Evolutionary conservation across 92 coral and sea anemone species (phyloP).

Genomic region (Umimayanthus chanpuru): DNA sequence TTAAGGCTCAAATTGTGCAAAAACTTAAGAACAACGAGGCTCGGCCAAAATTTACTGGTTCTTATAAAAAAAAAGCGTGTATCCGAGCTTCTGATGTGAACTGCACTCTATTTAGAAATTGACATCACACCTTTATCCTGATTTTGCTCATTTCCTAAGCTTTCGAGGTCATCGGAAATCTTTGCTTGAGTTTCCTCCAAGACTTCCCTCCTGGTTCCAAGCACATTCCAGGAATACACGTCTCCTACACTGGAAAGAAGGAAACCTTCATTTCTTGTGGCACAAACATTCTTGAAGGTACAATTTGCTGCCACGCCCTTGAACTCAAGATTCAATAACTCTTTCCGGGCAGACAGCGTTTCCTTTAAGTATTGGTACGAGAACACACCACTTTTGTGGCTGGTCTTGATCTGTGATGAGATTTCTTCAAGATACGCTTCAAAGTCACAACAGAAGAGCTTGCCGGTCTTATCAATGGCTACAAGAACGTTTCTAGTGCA

Average conservation of each 20-base stretch:
- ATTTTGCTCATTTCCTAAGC: too few species aligned
- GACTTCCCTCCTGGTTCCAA: too few species aligned
- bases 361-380: background rate
- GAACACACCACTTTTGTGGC: too few species aligned
- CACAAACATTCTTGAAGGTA: conserved; percentile 4
- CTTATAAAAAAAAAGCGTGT: too few species aligned
- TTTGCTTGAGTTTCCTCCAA: background rate
- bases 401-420: background rate
- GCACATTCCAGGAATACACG: conserved; percentile 7
- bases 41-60: too few species aligned
- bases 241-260: conserved; percentile 28
- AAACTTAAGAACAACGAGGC: too few species aligned
- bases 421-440: background rate
- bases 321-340: background rate
- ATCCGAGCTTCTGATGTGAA: background rate
- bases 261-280: background rate
- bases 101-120: too few species aligned
- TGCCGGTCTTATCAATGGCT: conserved; percentile 23
- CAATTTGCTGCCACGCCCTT: background rate
- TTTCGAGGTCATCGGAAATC: background rate
- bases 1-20: too few species aligned
- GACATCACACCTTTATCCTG: too few species aligned
- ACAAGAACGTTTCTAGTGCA: background rate
- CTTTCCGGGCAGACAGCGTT: background rate
- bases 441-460: conserved; percentile 7